These are phyloP conservation scores for Drosophila helvetica DNA, from an alignment of 2,888 invertebrate genomes.

Conservation along the genomic window DNA sequence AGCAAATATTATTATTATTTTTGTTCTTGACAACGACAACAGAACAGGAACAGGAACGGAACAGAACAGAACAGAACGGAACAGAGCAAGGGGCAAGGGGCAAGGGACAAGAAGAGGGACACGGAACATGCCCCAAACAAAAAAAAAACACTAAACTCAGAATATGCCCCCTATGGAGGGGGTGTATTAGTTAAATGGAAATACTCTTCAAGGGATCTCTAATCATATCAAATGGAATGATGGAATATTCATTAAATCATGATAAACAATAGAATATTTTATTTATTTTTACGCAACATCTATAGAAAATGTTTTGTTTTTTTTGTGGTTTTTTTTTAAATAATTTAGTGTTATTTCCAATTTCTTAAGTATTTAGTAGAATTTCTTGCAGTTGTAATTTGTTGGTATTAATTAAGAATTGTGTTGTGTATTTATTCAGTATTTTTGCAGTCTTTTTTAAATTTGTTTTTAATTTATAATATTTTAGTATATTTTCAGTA, in stretches of 20 bases:
- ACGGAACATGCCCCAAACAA: slow-evolving; percentile 1
- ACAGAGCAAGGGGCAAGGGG: slow-evolving; percentile 27
- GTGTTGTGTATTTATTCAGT: neutral
- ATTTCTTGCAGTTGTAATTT: too few species aligned
- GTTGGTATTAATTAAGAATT: too few species aligned
- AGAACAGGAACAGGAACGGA: slow-evolving; percentile 7
- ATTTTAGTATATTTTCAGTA: neutral
- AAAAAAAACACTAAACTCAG: too few species aligned
- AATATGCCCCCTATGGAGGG: neutral
- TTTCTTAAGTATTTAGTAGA: too few species aligned
- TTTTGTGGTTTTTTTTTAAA: too few species aligned
- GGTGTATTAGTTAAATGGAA: neutral
- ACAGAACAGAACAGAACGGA: slow-evolving; percentile 16
- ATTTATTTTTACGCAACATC: too few species aligned
- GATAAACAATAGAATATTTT: too few species aligned
- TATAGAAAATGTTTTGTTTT: too few species aligned
- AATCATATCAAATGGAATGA: neutral
- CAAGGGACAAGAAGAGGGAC: slow-evolving; percentile 28
- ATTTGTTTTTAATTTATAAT: neutral
- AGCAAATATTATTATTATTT: slow-evolving; percentile 79
- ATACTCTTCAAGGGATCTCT: neutral
- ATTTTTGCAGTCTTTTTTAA: too few species aligned
- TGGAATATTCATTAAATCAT: too few species aligned
- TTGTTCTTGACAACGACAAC: slow-evolving; percentile 76
- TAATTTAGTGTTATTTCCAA: too few species aligned